phyloP scores from a whole-genome alignment of 2,888 invertebrate genomes.

The Synergus itoensis region DNA sequence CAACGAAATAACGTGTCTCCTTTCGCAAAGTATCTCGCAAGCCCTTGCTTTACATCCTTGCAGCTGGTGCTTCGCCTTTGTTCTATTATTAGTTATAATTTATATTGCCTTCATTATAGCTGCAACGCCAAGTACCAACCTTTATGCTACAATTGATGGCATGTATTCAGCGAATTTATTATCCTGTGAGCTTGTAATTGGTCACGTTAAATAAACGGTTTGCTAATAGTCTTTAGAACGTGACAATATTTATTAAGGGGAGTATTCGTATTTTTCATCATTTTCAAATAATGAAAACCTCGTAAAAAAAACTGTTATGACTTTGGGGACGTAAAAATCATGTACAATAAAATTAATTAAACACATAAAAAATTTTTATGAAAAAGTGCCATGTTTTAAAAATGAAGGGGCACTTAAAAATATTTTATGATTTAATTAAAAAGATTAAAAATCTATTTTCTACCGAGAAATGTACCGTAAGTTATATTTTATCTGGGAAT shows the following conservation, averaged over 20 bases:
- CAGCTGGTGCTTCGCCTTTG: slow-evolving; percentile 35
- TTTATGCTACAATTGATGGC: slow-evolving; percentile 25
- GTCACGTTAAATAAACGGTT: slow-evolving; percentile 1
- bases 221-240: slow-evolving; percentile 7
- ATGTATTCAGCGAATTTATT: slow-evolving; percentile 25
- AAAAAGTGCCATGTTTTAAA: too few species aligned
- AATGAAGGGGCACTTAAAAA: too few species aligned
- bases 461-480: too few species aligned
- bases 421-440: too few species aligned
- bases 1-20: slow-evolving; percentile 54
- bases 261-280: not conserved
- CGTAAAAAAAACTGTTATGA: too few species aligned
- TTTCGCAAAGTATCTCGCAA: slow-evolving; percentile 39
- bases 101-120: slow-evolving; percentile 38
- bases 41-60: not conserved
- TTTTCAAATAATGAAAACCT: not conserved
- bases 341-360: too few species aligned
- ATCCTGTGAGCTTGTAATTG: slow-evolving; percentile 22
- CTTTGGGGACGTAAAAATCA: too few species aligned
- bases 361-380: too few species aligned
- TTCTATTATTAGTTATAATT: slow-evolving; percentile 40
- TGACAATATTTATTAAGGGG: not conserved
- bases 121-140: not conserved
- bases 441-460: too few species aligned
- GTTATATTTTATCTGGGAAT: too few species aligned